A percentile compares a stretch with the other conserved stretches of the same genome.
These are phyloP conservation scores for Nematostella vectensis DNA, from an alignment of 92 coral and sea anemone species.

Conservation along the genomic window DNA sequence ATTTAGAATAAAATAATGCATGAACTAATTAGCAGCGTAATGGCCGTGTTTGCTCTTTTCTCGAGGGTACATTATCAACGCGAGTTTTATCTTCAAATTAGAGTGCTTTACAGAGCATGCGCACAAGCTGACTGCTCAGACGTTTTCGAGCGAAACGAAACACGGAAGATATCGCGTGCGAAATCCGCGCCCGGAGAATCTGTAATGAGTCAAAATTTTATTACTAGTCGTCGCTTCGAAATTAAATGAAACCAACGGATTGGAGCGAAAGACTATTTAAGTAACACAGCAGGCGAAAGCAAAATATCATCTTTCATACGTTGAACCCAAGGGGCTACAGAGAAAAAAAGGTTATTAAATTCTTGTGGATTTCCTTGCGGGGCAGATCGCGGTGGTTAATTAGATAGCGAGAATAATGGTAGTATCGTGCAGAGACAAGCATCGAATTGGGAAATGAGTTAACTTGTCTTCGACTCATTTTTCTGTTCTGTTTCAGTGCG, in stretches of 20 bases:
- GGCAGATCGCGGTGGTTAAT: constrained; percentile 18
- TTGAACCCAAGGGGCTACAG: constrained; percentile 52
- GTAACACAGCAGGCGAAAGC: constrained; percentile 35
- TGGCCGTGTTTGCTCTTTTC: constrained; percentile 69
- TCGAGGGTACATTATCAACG: constrained; percentile 52
- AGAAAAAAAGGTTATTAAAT: constrained; percentile 38
- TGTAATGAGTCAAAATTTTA: too few species aligned
- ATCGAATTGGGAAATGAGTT: neutral
- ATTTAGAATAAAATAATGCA: constrained; percentile 59
- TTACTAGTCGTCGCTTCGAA: too few species aligned
- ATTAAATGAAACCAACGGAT: too few species aligned
- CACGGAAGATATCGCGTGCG: too few species aligned
- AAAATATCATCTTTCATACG: constrained; percentile 29
- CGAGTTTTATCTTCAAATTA: constrained; percentile 5
- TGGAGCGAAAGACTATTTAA: constrained; percentile 22
- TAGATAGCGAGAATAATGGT: neutral
- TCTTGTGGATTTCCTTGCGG: constrained; percentile 32
- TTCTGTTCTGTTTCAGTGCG: too few species aligned
- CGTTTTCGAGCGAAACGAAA: too few species aligned
- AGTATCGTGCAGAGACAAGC: neutral
- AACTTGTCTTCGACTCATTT: constrained; percentile 2
- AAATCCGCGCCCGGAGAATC: too few species aligned
- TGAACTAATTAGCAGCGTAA: constrained; percentile 71
- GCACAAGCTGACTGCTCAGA: too few species aligned
- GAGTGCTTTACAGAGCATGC: too few species aligned